phyloP scores from a whole-genome alignment of 2,797 vertebrate genomes.

The Pachyuromys duprasi region DNA sequence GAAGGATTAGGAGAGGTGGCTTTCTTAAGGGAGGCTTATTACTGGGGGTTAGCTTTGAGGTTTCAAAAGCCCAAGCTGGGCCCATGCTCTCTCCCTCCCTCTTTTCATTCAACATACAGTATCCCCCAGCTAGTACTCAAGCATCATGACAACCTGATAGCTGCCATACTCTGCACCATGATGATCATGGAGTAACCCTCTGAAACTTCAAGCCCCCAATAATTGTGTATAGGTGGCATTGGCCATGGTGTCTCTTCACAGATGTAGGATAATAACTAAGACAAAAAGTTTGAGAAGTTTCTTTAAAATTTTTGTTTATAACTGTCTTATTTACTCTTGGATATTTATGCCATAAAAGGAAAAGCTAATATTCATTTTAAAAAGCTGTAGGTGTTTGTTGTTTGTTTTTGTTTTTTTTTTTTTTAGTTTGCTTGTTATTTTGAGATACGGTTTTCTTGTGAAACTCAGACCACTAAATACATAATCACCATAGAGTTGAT shows the following conservation, averaged over 20 bases:
- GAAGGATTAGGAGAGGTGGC: background rate
- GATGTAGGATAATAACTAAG: background rate
- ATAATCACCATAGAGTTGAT: background rate
- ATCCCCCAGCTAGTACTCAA: background rate
- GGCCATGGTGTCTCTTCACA: background rate
- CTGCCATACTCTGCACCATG: background rate
- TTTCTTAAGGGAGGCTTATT: background rate
- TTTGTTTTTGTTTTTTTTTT: background rate
- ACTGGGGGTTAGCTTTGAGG: background rate
- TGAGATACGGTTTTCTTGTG: background rate
- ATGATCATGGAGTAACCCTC: background rate
- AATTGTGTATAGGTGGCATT: background rate
- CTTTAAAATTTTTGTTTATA: constrained; percentile 7
- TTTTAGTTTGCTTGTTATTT: background rate
- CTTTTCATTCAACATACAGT: background rate
- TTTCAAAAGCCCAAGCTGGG: background rate
- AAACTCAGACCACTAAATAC: background rate
- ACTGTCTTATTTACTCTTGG: background rate
- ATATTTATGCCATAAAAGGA: background rate
- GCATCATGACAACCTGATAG: no score
- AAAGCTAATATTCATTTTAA: background rate
- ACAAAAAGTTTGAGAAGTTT: background rate
- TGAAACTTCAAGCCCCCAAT: background rate
- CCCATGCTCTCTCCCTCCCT: background rate
- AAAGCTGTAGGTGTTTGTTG: background rate